Percentiles rank a stretch among this genome's conserved stretches.
phyloP scores from a whole-genome alignment of 2,888 invertebrate species.

The Euplagia quadripunctaria region DNA sequence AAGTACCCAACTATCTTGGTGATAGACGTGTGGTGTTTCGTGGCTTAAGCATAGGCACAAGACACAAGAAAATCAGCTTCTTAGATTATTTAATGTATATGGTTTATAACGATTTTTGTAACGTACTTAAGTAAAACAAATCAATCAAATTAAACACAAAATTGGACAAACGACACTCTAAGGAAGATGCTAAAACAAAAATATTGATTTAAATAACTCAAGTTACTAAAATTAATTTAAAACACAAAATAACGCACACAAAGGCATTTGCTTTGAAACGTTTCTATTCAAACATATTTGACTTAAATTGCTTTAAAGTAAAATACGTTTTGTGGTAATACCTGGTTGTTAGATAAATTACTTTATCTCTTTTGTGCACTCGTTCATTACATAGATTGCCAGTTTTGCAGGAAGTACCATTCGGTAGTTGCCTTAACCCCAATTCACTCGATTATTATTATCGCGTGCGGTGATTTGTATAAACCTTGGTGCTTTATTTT shows the following conservation, averaged over 20 bases:
- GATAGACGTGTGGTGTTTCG: no score
- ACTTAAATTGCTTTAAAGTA: neutral
- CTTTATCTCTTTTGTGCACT: constrained; percentile 36
- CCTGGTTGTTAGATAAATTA: constrained; percentile 29
- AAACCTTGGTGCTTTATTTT: constrained; percentile 60
- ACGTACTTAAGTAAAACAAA: no score
- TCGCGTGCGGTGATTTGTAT: constrained; percentile 65
- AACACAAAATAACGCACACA: neutral
- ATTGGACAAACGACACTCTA: no score
- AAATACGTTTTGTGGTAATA: constrained; percentile 1
- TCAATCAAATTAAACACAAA: no score
- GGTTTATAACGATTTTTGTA: no score
- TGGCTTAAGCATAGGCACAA: no score
- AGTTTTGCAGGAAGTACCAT: constrained; percentile 67
- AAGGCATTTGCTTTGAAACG: neutral
- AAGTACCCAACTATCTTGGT: no score
- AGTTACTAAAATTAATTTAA: neutral
- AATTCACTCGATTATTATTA: constrained; percentile 60
- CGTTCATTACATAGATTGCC: constrained; percentile 49
- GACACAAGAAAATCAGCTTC: no score
- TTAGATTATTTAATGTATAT: no score
- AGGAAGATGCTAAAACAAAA: no score
- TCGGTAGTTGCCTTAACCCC: constrained; percentile 76
- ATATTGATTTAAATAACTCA: no score
- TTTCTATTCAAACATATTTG: neutral